Percentiles rank a stretch among this genome's conserved stretches.
phyloP scores from a whole-genome alignment of 37 sponge, comb jelly and placozoan genomes.

The Theonella swinhoei region DNA sequence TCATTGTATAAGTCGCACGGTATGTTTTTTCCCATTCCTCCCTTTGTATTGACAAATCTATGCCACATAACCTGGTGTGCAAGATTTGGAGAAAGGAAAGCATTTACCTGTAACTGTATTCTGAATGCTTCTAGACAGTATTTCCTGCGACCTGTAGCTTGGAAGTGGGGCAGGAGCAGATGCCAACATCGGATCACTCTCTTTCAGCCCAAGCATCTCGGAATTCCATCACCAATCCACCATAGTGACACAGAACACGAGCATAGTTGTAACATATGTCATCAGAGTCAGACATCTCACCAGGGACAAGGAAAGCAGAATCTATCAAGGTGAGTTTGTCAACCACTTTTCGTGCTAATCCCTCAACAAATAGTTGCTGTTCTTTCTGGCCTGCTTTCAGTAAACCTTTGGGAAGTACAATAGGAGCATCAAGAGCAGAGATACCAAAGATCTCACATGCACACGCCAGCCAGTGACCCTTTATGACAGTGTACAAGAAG shows the following conservation, averaged over 20 bases:
- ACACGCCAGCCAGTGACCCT: constrained; percentile 1
- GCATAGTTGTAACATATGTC: constrained; percentile 52
- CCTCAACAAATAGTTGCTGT: too few species aligned
- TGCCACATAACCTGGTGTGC: too few species aligned
- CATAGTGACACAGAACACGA: constrained; percentile 40
- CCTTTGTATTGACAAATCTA: too few species aligned
- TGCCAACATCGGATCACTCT: constrained; percentile 31
- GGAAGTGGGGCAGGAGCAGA: constrained; percentile 28
- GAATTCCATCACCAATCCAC: constrained; percentile 19
- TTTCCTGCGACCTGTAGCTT: constrained; percentile 3
- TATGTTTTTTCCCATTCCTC: too few species aligned
- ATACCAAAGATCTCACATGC: background rate
- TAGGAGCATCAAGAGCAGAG: too few species aligned
- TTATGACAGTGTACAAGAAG: constrained; percentile 8
- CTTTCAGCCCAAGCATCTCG: constrained; percentile 50
- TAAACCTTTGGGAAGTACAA: too few species aligned
- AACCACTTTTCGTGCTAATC: too few species aligned
- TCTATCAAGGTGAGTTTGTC: too few species aligned
- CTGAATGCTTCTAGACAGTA: constrained; percentile 17
- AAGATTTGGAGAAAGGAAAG: background rate
- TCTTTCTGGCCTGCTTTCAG: too few species aligned
- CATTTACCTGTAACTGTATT: background rate
- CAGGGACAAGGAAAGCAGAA: too few species aligned
- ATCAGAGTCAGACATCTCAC: too few species aligned
- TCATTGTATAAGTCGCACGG: too few species aligned